Conservation (phyloP, 2,797 vertebrate species). For the Parambassis ranga region DNA sequence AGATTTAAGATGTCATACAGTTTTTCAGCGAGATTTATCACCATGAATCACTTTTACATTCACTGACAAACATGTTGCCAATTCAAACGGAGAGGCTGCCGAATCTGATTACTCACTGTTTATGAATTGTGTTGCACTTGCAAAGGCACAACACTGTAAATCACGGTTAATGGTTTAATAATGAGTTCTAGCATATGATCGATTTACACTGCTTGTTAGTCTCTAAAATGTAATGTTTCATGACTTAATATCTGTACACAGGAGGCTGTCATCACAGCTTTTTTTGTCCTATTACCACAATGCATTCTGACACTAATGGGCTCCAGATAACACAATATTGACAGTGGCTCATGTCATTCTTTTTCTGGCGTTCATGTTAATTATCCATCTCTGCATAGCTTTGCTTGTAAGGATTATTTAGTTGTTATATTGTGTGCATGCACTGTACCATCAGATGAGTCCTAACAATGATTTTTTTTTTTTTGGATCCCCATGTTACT, state of each 20-base stretch:
- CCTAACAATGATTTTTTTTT: not conserved
- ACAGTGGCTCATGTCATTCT: not conserved
- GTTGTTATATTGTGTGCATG: not conserved
- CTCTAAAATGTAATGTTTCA: not conserved
- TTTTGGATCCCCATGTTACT: not conserved
- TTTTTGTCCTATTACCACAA: not conserved
- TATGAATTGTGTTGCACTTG: not conserved
- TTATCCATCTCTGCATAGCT: too few species aligned
- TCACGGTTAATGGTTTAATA: not conserved
- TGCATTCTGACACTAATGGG: not conserved
- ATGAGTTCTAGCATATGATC: not conserved
- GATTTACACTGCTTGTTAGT: not conserved
- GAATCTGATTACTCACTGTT: not conserved
- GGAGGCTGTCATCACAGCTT: not conserved
- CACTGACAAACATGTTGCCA: too few species aligned
- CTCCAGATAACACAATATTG: not conserved
- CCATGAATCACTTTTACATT: not conserved
- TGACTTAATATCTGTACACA: not conserved
- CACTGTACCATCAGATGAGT: not conserved
- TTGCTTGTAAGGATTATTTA: not conserved
- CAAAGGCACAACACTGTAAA: not conserved
- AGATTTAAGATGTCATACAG: too few species aligned
- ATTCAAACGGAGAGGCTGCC: fast-evolving
- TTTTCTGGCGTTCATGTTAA: too few species aligned
- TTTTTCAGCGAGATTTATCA: too few species aligned